phyloP scores from a whole-genome alignment of 92 coral and sea anemone species.

The Bergia sp. region DNA sequence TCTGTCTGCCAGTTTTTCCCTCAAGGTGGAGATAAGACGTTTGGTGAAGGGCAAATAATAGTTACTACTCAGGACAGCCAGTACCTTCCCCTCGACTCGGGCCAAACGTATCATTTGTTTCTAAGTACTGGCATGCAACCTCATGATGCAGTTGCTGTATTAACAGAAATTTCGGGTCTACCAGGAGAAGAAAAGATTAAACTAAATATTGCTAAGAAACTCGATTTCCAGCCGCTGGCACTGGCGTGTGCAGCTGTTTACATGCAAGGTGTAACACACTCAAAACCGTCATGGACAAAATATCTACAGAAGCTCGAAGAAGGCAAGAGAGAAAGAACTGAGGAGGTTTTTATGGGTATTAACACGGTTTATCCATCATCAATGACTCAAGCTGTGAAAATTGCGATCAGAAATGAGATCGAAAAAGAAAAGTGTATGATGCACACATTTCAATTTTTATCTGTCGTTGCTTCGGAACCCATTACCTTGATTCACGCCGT shows the following conservation, averaged over 20 bases:
- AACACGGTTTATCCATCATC: not conserved
- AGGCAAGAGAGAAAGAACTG: conserved; percentile 41
- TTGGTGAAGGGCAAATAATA: conserved; percentile 28
- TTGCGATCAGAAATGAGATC: conserved; percentile 6
- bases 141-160: not conserved
- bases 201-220: not conserved
- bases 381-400: conserved; percentile 24
- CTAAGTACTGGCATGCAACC: not conserved
- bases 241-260: too few species aligned
- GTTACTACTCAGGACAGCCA: conserved; percentile 35
- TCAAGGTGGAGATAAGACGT: conserved; percentile 21
- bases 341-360: not conserved
- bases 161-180: not conserved
- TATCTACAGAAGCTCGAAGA: conserved; percentile 31
- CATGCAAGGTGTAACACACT: too few species aligned
- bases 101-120: not conserved
- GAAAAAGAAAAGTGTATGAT: not conserved
- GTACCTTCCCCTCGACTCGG: not conserved
- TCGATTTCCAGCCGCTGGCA: too few species aligned
- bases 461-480: not conserved
- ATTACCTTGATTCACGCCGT: not conserved
- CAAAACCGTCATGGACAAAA: conserved; percentile 18
- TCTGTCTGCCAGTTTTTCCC: conserved; percentile 1
- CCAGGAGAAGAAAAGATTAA: not conserved
- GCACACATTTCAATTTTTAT: conserved; percentile 23